Conservation (phyloP, 2,888 invertebrate genomes). For the Odontocerum albicorne region DNA sequence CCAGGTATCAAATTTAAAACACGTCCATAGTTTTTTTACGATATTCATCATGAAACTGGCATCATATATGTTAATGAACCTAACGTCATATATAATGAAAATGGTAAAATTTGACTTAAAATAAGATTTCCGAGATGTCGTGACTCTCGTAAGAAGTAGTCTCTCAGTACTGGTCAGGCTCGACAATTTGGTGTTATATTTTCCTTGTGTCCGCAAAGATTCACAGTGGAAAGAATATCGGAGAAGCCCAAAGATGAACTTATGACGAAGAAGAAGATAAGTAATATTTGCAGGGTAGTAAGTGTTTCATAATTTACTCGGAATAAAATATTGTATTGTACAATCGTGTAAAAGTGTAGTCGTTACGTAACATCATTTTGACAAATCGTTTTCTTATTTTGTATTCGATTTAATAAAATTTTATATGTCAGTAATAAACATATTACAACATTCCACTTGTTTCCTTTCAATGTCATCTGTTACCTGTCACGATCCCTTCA, state of each 20-base stretch:
- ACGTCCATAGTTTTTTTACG: too few relatives aligned
- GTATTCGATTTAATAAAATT: slow-evolving; percentile 35
- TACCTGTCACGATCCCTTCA: background rate
- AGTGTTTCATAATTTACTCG: slow-evolving; percentile 32
- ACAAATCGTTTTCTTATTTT: slow-evolving; percentile 32
- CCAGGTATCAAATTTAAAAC: too few relatives aligned
- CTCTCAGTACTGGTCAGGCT: too few relatives aligned
- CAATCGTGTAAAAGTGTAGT: slow-evolving; percentile 22
- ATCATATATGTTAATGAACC: too few relatives aligned
- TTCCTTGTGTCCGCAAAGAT: too few relatives aligned
- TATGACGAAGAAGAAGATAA: slow-evolving; percentile 30
- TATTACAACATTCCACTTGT: slow-evolving; percentile 8
- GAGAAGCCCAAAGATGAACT: slow-evolving; percentile 34
- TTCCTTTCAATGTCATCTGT: background rate
- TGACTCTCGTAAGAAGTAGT: too few relatives aligned
- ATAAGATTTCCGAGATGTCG: too few relatives aligned
- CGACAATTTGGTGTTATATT: too few relatives aligned
- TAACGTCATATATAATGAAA: too few relatives aligned
- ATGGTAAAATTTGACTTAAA: too few relatives aligned
- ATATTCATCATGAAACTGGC: too few relatives aligned
- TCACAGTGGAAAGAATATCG: too few relatives aligned
- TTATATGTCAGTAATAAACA: slow-evolving; percentile 33
- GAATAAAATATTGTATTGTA: slow-evolving; percentile 13
- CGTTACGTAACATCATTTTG: slow-evolving; percentile 27
- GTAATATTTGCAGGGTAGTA: slow-evolving; percentile 36